A percentile compares a stretch with the other conserved stretches of the same genome.
Evolutionary conservation across 2,113 vertebrate genomes (phyloP).

Genomic region (Malurus melanocephalus): DNA sequence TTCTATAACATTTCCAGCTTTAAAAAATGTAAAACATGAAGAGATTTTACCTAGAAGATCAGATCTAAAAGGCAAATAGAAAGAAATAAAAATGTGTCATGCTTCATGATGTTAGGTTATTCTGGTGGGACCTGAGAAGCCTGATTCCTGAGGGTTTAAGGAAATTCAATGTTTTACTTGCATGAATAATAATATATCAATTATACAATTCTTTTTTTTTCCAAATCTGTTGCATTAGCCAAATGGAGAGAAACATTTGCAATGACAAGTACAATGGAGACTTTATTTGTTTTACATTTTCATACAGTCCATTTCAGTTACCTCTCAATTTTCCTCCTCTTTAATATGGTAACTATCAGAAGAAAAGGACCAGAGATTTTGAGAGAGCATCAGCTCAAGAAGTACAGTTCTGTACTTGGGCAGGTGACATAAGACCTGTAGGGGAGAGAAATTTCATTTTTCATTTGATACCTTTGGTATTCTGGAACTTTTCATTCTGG

Average conservation of each 20-base stretch:
- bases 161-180: not conserved
- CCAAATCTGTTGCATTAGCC: not conserved
- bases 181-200: not conserved
- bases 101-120: not conserved
- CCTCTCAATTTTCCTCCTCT: not conserved
- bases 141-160: not conserved
- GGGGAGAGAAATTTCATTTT: not conserved
- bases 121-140: not conserved
- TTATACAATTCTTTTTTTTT: not conserved
- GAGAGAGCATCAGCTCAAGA: not conserved
- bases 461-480: not conserved
- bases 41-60: conserved; percentile 9
- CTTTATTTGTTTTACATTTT: not conserved
- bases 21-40: conserved; percentile 20
- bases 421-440: not conserved
- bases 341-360: not conserved
- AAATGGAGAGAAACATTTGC: not conserved
- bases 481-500: not conserved
- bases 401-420: not conserved
- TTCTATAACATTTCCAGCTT: conserved; percentile 42
- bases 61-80: conserved; percentile 36
- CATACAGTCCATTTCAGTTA: not conserved
- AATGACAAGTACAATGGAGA: not conserved
- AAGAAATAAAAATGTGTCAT: not conserved
- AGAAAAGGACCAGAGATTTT: not conserved